Base-by-base conservation (phyloP, 1,140 invertebrate species). In the Cherax destructor region DNA sequence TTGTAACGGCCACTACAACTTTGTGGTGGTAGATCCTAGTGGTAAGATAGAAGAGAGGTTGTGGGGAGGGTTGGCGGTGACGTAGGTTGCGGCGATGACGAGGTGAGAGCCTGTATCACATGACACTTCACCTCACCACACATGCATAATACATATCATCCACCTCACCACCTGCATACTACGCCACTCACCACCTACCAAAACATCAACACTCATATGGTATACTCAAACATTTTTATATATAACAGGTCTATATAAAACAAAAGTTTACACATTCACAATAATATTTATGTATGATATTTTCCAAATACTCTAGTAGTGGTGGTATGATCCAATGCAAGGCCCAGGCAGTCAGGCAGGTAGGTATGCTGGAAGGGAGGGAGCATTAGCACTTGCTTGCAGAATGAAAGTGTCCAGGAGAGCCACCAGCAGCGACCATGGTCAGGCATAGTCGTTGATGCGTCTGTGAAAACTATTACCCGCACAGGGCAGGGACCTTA, bases 381-480 rank as follows among this genome's bases (percentile, higher is more conserved):
- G 69, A 65, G 69, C n/a, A 30, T 74, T 11, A 74, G 30, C 24
- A 74, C 69, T 30, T 74, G n/a, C n/a, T 21, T 30, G n/a, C 6
- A 7, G 2, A 24, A 21, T 74, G 24, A 74, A 72, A n/a, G n/a
- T 21, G 69, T 74, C 11, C 3, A 74, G 69, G 6, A 21, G 69
- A 30, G 69, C 69, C n/a, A 74, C 69, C 69, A 30, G 21, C 56
- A 59, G 56, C 9, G 56, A 16, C 61, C 61, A 5, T 18, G 21
- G 61, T 74, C 24, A 74, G 69, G 50, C 79, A 52, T 21, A 81
- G 50, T 81, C 50, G 50, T 18, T 56, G 56, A 47, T 81, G 79
- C 2, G 30, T 56, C 79, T 81, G 79, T 81, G 79, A 81, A 81
- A 81, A 81, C 79, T 81, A 81, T 81, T 81, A 81, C 79, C 79